phyloP scores from a whole-genome alignment of 2,113 vertebrate species.

The Etia nguti region DNA sequence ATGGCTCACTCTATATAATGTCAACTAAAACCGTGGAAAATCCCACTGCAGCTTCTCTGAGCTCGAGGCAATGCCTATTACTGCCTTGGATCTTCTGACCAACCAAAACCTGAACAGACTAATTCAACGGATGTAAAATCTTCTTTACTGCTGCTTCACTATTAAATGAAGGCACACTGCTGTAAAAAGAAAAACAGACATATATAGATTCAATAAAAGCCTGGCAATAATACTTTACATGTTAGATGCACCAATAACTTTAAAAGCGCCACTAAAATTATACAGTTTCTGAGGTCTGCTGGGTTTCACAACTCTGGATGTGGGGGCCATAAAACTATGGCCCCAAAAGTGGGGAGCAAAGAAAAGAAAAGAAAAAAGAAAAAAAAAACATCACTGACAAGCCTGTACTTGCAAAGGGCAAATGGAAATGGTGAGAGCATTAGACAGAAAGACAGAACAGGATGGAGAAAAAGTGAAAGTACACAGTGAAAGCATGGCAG shows the following conservation, averaged over 20 bases:
- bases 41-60: background rate
- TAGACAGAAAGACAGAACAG: background rate
- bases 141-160: background rate
- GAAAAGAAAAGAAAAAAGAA: background rate
- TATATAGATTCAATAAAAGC: slow-evolving; percentile 29
- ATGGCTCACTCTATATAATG: background rate
- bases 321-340: background rate
- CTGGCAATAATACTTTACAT: slow-evolving; percentile 20
- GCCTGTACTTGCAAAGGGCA: background rate
- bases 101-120: background rate
- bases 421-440: background rate
- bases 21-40: background rate
- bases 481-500: background rate
- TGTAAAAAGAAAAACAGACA: slow-evolving; percentile 5
- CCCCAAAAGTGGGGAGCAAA: background rate
- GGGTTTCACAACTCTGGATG: background rate
- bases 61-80: background rate
- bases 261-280: slow-evolving; percentile 28
- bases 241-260: slow-evolving; percentile 21
- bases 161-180: background rate
- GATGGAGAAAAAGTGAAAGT: background rate
- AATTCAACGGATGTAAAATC: background rate
- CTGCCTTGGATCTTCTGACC: background rate
- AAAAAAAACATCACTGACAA: background rate
- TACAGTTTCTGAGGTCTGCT: background rate